Evolutionary conservation across 2,113 vertebrate species (phyloP).

Genomic region (Oncorhynchus clarkii): DNA sequence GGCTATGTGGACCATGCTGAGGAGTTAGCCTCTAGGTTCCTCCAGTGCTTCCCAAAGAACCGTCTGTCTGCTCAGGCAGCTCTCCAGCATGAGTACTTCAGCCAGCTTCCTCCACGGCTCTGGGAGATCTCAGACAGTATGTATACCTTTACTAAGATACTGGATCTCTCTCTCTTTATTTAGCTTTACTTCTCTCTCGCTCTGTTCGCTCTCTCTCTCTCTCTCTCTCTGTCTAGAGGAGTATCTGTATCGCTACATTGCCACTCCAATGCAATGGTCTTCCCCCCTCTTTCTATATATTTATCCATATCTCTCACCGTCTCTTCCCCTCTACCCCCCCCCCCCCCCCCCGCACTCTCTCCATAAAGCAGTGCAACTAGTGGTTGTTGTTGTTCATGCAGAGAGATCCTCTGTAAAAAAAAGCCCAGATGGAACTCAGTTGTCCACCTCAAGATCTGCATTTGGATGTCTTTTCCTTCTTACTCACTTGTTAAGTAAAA

Average conservation of each 20-base stretch:
- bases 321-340: too few relatives aligned
- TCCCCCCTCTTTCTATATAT: too few relatives aligned
- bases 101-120: slow-evolving; percentile 91
- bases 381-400: slow-evolving; percentile 42
- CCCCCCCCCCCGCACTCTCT: neutral
- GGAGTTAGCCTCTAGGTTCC: slow-evolving; percentile 92
- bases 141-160: neutral
- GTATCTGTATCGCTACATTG: too few relatives aligned
- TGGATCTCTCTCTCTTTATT: slow-evolving; percentile 2
- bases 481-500: too few relatives aligned
- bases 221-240: too few relatives aligned
- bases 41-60: slow-evolving; percentile 97
- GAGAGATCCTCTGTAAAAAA: slow-evolving; percentile 36
- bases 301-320: too few relatives aligned
- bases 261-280: too few relatives aligned
- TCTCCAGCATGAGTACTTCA: slow-evolving; percentile 93
- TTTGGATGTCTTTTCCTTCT: too few relatives aligned
- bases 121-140: slow-evolving; percentile 44
- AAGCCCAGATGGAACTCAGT: slow-evolving; percentile 31
- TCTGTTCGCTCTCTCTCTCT: too few relatives aligned
- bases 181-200: too few relatives aligned
- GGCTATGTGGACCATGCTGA: slow-evolving; percentile 91
- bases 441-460: slow-evolving; percentile 5
- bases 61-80: slow-evolving; percentile 91
- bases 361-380: neutral